phyloP scores from a whole-genome alignment of 2,888 invertebrate species.

The Amphipyra berbera region DNA sequence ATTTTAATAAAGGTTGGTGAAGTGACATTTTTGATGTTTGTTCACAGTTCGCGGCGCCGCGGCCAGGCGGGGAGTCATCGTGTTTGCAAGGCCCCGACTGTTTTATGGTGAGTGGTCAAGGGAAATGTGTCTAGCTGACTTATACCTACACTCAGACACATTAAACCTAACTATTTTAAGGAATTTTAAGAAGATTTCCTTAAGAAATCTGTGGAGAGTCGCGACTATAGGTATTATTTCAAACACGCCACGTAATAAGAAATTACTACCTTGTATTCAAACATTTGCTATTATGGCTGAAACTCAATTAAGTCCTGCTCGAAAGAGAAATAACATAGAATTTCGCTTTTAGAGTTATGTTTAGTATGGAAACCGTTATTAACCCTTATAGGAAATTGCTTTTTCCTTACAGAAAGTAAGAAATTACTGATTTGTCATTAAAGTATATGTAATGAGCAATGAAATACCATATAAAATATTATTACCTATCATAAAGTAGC shows the following conservation, averaged over 20 bases:
- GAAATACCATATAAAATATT: neutral
- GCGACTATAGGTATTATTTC: conserved; percentile 2
- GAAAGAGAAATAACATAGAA: neutral
- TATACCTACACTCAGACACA: conserved; percentile 9
- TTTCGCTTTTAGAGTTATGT: neutral
- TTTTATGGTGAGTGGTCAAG: conserved; percentile 91
- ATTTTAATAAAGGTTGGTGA: conserved; percentile 44
- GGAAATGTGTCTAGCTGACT: conserved; percentile 19
- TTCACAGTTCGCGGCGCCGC: conserved; percentile 91
- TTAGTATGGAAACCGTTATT: neutral
- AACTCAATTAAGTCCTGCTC: neutral
- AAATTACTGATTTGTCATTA: neutral
- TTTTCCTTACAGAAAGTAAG: neutral
- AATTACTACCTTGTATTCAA: neutral
- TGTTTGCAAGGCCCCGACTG: conserved; percentile 93
- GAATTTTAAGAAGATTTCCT: neutral
- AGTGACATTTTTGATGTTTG: conserved; percentile 80
- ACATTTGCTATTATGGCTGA: neutral
- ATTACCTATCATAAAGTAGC: neutral
- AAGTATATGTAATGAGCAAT: neutral
- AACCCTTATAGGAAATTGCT: neutral
- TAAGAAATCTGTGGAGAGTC: conserved; percentile 1
- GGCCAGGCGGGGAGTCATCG: conserved; percentile 91
- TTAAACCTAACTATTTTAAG: conserved; percentile 26
- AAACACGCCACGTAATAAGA: conserved; percentile 5